These are phyloP conservation scores for Ginglymostoma cirratum DNA, from an alignment of 2,113 vertebrate genomes.

Conservation along the genomic window DNA sequence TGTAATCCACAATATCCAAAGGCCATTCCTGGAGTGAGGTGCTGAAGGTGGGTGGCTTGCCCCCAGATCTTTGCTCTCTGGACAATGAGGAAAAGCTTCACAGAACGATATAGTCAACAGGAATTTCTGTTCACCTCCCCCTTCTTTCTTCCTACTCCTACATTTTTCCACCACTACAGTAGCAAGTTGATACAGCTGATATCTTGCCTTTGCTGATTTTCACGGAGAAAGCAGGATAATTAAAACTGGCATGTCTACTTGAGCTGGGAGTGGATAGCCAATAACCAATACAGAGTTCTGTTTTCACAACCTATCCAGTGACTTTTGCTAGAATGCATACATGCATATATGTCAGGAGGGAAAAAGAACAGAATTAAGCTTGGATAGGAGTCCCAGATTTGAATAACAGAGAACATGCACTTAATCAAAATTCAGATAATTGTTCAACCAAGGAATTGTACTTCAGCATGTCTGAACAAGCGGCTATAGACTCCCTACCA, in stretches of 20 bases:
- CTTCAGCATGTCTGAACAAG: neutral
- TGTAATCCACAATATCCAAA: too few species aligned
- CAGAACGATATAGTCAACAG: neutral
- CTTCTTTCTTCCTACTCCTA: neutral
- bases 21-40: neutral
- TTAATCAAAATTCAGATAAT: neutral
- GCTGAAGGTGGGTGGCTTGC: neutral
- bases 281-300: neutral
- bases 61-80: neutral
- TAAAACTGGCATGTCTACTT: neutral
- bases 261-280: neutral
- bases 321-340: neutral
- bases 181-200: neutral
- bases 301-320: neutral
- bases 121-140: neutral
- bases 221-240: neutral
- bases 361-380: neutral
- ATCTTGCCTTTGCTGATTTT: neutral
- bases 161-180: neutral
- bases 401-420: neutral
- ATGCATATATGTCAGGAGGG: neutral
- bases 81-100: neutral
- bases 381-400: neutral
- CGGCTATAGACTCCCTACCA: neutral
- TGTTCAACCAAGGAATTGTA: neutral